Conservation (phyloP, 2,113 vertebrate genomes). For the Mesocricetus auratus region DNA sequence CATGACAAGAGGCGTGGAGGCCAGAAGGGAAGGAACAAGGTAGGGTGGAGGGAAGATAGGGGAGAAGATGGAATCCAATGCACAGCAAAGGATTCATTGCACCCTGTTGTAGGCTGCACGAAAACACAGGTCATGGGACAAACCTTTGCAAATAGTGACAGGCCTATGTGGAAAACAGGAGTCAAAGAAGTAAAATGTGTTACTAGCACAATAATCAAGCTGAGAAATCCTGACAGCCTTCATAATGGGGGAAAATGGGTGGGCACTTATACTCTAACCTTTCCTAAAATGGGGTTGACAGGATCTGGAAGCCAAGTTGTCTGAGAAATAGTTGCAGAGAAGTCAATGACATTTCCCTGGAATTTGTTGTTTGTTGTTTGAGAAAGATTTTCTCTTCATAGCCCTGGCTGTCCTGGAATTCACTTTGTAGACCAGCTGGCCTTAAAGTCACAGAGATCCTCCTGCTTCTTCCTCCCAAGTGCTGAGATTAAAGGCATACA, state of each 20-base stretch:
- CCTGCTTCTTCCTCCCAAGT: not conserved
- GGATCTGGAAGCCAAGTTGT: not conserved
- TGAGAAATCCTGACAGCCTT: not conserved
- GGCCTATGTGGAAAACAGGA: not conserved
- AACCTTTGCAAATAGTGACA: conserved; percentile 21
- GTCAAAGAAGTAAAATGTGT: not conserved
- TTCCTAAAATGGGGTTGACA: not conserved
- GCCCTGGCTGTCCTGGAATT: too few relatives aligned
- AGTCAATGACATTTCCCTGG: not conserved
- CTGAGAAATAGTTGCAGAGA: not conserved
- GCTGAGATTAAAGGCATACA: not conserved
- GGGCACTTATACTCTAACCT: not conserved
- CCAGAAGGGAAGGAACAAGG: not conserved
- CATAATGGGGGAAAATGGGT: not conserved
- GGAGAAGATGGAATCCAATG: not conserved
- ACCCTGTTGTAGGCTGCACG: not conserved
- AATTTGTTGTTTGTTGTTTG: not conserved
- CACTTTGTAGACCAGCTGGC: too few relatives aligned
- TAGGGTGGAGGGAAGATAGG: not conserved
- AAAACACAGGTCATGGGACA: not conserved
- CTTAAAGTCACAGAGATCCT: too few relatives aligned
- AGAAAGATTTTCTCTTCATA: not conserved
- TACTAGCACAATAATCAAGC: not conserved
- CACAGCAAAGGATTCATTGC: not conserved
- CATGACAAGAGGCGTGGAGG: not conserved